Conservation (phyloP, 1,140 invertebrate genomes). For the Campoletis sonorensis region DNA sequence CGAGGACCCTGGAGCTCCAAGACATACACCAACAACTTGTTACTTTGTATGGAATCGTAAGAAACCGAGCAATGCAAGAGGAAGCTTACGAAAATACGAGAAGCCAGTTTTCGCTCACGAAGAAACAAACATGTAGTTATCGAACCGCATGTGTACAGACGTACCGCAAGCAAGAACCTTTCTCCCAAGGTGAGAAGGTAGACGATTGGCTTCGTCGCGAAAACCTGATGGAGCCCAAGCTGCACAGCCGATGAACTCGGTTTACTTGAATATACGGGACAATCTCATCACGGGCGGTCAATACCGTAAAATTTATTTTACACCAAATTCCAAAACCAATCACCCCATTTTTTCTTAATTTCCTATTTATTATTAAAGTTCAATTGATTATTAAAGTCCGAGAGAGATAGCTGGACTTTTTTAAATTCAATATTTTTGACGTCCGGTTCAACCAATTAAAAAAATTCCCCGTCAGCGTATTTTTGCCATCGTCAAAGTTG, state of each 20-base stretch:
- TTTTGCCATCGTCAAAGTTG: too few species aligned
- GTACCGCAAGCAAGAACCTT: background rate
- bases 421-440: too few species aligned
- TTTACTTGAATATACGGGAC: background rate
- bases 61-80: background rate
- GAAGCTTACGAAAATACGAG: background rate
- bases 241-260: background rate
- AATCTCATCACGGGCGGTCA: too few species aligned
- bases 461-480: too few species aligned
- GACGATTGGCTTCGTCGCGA: background rate
- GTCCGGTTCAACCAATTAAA: too few species aligned
- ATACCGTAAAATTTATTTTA: too few species aligned
- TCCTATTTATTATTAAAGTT: too few species aligned
- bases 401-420: too few species aligned
- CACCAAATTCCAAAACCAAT: too few species aligned
- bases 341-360: too few species aligned
- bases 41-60: conserved; percentile 21
- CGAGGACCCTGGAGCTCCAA: background rate
- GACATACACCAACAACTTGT: conserved; percentile 10
- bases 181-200: background rate
- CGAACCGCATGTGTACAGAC: background rate
- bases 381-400: too few species aligned
- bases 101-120: background rate
- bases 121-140: background rate
- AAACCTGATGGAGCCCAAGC: background rate